A percentile compares a stretch with the other conserved stretches of the same genome.
phyloP scores from a whole-genome alignment of 1,140 invertebrate species.

The Procambarus virginalis region DNA sequence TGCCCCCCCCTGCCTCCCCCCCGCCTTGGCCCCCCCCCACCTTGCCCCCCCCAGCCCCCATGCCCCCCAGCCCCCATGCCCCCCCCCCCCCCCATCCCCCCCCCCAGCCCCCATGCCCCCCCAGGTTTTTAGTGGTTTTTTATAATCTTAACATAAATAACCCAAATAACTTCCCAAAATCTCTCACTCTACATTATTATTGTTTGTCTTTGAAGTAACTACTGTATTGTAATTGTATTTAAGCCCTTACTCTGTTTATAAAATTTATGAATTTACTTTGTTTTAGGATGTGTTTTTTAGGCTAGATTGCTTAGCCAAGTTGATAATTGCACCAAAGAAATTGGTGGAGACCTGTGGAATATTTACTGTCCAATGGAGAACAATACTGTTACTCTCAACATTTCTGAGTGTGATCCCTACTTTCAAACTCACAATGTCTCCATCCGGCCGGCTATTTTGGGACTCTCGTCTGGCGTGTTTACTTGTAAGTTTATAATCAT shows the following conservation, averaged over 20 bases:
- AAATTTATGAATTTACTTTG: not conserved
- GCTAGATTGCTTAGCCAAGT: slow-evolving; percentile 87
- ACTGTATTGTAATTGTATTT: too few species aligned
- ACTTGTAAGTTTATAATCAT: slow-evolving; percentile 77
- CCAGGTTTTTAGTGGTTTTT: too few species aligned
- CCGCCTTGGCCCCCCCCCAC: too few species aligned
- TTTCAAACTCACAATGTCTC: slow-evolving; percentile 79
- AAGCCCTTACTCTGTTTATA: too few species aligned
- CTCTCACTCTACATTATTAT: too few species aligned
- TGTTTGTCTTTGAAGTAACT: too few species aligned
- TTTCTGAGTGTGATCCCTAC: slow-evolving; percentile 84
- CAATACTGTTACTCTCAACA: slow-evolving; percentile 74
- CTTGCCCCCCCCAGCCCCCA: too few species aligned
- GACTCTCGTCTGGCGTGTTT: slow-evolving; percentile 85
- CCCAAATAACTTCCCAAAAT: too few species aligned
- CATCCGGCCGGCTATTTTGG: slow-evolving; percentile 83
- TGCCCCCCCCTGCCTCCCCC: too few species aligned
- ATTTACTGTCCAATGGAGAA: slow-evolving; percentile 80
- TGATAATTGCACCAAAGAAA: slow-evolving; percentile 86
- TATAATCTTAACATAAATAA: too few species aligned
- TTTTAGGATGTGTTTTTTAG: slow-evolving; percentile 92
- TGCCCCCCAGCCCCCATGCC: slow-evolving; percentile 46
- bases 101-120: too few species aligned
- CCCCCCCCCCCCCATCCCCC: too few species aligned
- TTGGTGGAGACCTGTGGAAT: slow-evolving; percentile 79